phyloP scores from a whole-genome alignment of 2,113 vertebrate genomes.

The Hypanus sabinus region DNA sequence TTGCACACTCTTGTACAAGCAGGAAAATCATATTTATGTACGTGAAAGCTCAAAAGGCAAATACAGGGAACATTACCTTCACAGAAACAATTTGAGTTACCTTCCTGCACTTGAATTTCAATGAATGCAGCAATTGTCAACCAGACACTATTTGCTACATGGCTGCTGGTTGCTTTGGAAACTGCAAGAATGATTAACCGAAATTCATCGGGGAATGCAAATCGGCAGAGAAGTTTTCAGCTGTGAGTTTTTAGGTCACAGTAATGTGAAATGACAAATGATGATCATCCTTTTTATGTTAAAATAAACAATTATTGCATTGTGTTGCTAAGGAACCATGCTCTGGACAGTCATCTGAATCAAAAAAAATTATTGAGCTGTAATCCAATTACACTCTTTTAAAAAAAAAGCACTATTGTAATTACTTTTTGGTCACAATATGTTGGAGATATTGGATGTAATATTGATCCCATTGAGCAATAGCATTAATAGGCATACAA shows the following conservation, averaged over 20 bases:
- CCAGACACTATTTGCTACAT: constrained; percentile 31
- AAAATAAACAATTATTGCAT: constrained; percentile 27
- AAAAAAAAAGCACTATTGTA: neutral
- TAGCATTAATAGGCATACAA: neutral
- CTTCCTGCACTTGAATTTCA: constrained; percentile 32
- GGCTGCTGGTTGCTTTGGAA: constrained; percentile 36
- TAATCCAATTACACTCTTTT: neutral
- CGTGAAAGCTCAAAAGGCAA: neutral
- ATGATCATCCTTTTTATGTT: constrained; percentile 21
- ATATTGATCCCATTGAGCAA: neutral
- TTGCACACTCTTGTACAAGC: neutral
- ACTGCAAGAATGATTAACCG: constrained; percentile 22
- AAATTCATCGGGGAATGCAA: constrained; percentile 35
- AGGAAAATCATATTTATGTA: constrained; percentile 26
- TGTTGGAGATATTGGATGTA: neutral
- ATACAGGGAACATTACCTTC: neutral
- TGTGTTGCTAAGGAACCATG: neutral
- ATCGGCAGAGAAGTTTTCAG: constrained; percentile 30
- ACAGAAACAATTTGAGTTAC: constrained; percentile 30
- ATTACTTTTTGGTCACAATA: constrained; percentile 10
- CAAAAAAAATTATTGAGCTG: neutral
- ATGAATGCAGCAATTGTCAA: neutral
- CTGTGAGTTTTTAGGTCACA: constrained; percentile 25
- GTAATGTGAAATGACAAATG: constrained; percentile 27
- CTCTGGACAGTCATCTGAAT: neutral